phyloP scores from a whole-genome alignment of 2,888 invertebrate species.

The Caenorhabditis sp. region DNA sequence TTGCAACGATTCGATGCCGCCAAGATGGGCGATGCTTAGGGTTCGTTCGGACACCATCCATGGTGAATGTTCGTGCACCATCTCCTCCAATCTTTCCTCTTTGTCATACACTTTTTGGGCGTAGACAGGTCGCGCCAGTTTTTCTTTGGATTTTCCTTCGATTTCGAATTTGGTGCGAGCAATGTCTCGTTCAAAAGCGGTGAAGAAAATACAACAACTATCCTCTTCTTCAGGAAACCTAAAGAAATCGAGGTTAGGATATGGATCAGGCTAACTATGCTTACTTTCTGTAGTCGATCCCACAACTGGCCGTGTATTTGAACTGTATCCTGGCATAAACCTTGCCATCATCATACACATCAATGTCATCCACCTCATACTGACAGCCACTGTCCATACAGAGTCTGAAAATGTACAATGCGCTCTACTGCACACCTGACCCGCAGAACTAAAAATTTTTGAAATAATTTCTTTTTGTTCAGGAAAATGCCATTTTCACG shows the following conservation, averaged over 20 bases:
- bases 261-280: background rate
- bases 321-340: conserved; percentile 59
- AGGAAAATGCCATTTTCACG: no score
- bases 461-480: no score
- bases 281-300: conserved; percentile 56
- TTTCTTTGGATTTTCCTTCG: conserved; percentile 31
- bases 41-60: conserved; percentile 46
- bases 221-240: conserved; percentile 69
- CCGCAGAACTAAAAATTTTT: no score
- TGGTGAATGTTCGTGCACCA: conserved; percentile 48
- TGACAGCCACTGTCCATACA: conserved; percentile 59
- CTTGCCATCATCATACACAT: conserved; percentile 52
- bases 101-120: conserved; percentile 33
- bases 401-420: conserved; percentile 26
- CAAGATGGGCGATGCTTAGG: conserved; percentile 25
- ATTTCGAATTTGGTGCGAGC: conserved; percentile 45
- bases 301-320: conserved; percentile 61
- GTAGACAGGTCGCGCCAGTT: conserved; percentile 31
- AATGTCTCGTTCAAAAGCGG: conserved; percentile 45
- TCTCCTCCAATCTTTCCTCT: conserved; percentile 31
- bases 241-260: conserved; percentile 6
- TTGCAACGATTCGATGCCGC: conserved; percentile 34
- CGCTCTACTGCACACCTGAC: no score
- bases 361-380: conserved; percentile 50
- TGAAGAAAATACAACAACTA: conserved; percentile 53